Percentiles rank a stretch among this genome's conserved stretches.
These are phyloP conservation scores for Corythoichthys intestinalis DNA, from an alignment of 2,113 vertebrate genomes.

Conservation along the genomic window DNA sequence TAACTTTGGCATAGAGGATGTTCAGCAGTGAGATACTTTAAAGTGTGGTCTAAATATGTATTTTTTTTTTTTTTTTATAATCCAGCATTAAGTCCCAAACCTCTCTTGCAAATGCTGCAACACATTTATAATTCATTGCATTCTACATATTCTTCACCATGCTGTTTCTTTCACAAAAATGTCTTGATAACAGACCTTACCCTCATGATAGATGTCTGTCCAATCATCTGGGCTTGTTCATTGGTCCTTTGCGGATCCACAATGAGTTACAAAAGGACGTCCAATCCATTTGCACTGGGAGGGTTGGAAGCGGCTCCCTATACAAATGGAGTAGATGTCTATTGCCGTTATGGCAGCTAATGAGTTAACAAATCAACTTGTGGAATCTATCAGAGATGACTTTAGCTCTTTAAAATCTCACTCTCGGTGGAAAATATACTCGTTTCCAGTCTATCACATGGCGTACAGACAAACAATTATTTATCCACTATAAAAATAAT, in stretches of 20 bases:
- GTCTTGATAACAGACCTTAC: no score
- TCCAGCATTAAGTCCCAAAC: background rate
- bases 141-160: slow-evolving; percentile 7
- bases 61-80: slow-evolving; percentile 1
- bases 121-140: slow-evolving; percentile 12
- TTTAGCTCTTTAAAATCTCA: background rate
- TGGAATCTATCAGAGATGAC: background rate
- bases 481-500: background rate
- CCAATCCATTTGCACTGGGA: no score
- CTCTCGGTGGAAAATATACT: background rate
- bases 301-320: no score
- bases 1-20: slow-evolving; percentile 10
- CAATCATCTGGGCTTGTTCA: no score
- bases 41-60: background rate
- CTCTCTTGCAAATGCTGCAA: background rate
- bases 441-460: background rate
- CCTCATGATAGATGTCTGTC: no score
- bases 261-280: no score
- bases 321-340: no score
- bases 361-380: no score
- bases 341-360: no score
- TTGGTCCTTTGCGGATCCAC: no score
- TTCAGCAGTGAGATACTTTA: slow-evolving; percentile 1
- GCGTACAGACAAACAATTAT: background rate
- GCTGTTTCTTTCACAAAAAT: no score